Percentiles rank a stretch among this genome's conserved stretches.
Conservation (phyloP, 1,140 invertebrate species). For the Matsumurasca onukii region DNA sequence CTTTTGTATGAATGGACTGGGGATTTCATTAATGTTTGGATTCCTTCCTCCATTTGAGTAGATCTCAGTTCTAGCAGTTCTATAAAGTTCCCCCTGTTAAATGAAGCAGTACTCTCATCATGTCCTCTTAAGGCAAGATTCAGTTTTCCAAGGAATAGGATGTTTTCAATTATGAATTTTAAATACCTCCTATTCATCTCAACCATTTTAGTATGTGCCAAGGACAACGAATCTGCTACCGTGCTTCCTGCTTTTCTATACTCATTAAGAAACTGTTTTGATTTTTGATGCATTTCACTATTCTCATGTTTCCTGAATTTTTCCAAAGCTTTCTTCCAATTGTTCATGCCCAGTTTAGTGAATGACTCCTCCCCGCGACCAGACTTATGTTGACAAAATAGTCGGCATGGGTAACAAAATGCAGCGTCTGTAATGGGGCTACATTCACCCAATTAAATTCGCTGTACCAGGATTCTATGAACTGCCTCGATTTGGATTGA, state of each 20-base stretch:
- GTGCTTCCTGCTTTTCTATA: background rate
- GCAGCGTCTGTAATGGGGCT: background rate
- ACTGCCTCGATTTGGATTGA: conserved; percentile 2
- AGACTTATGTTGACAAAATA: conserved; percentile 13
- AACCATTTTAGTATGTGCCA: conserved; percentile 10
- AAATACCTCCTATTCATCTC: background rate
- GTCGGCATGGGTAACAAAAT: conserved; percentile 13
- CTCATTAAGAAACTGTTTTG: conserved; percentile 9
- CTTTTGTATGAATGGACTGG: background rate
- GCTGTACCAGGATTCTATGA: conserved; percentile 11
- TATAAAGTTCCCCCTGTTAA: background rate
- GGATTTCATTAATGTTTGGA: conserved; percentile 1
- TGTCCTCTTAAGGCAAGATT: conserved; percentile 7
- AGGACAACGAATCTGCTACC: background rate
- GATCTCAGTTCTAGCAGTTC: background rate
- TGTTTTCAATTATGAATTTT: conserved; percentile 14
- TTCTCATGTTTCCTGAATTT: conserved; percentile 11
- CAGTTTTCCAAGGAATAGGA: conserved; percentile 17
- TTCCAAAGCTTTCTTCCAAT: conserved; percentile 14
- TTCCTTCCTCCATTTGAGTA: background rate
- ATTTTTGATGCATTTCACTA: conserved; percentile 7
- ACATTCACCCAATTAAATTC: background rate
- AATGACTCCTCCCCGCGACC: background rate
- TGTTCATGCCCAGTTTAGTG: conserved; percentile 8
- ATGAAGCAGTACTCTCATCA: background rate